Base-by-base conservation (phyloP, 2,797 vertebrate species). In the Anniella stebbinsi region DNA sequence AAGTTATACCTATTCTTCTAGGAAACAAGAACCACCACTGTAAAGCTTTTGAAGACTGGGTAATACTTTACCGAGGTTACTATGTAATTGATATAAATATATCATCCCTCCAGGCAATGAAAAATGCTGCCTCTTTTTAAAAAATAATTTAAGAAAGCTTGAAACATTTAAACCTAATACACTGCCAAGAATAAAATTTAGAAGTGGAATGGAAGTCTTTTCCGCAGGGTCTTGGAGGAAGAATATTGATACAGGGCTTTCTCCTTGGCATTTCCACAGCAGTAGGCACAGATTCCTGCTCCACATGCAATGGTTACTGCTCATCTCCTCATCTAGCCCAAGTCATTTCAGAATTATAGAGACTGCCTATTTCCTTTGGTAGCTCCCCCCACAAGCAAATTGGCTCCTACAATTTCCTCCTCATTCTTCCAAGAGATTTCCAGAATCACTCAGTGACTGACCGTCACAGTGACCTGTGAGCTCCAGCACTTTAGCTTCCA, bases 11-110 rank as follows among this genome's bases (percentile, higher is more conserved):
- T 81, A 87, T 88, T 92, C 91, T 89, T 95, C 84, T 78, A 92
- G 87, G 67, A 88, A 73, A 60, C 60, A 94, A 91, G 91, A 95
- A 95, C 92, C 92, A 88, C 84, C 86, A 88, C 72, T 77, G 86
- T 70, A 94, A 89, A 88, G 45, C 2, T 88, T 95, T 94, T 90
- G 51, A 90, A 91, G 36, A 7, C 57, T 21, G 93, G 57, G 60
- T 87, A 80, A 38, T 81, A 91, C 91, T 89, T 93, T 25, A 82
- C 21, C 51, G 89, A 83, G 33, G 91, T 92, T 83, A 90, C 33
- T 84, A 18, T 57, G 82, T 73, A 78, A 93, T 87, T 87, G 77
- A 92, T 67, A 72, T 66, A 23, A 54, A 66, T 67, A 60, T 75
- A 94, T 66, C 76, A 86, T 10, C 23, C 8, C 21, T 78, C 9